phyloP scores from a whole-genome alignment of 2,797 vertebrate genomes.

The Enteromius fasciolatus region DNA sequence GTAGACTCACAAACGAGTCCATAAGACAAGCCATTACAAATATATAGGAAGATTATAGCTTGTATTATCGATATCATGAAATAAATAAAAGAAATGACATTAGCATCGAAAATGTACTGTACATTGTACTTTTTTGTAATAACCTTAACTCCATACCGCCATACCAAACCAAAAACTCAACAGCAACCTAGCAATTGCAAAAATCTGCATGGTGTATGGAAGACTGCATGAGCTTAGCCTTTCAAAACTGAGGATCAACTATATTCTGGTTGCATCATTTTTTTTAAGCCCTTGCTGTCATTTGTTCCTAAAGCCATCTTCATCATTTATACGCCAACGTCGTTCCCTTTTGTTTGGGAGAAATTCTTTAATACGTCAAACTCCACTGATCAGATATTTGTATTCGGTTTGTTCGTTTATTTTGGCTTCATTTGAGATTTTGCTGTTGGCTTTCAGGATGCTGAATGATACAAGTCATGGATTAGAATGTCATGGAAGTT shows the following conservation, averaged over 20 bases:
- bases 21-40: constrained; percentile 74
- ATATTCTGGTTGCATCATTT: constrained; percentile 73
- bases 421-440: constrained; percentile 23
- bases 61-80: constrained; percentile 67
- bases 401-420: not conserved
- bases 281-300: constrained; percentile 78
- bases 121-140: constrained; percentile 59
- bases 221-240: constrained; percentile 84
- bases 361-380: constrained; percentile 50
- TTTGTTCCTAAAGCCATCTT: constrained; percentile 68
- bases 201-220: constrained; percentile 80
- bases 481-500: constrained; percentile 1
- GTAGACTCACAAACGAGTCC: constrained; percentile 66
- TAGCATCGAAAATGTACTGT: constrained; percentile 62
- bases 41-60: constrained; percentile 62
- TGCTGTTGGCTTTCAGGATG: constrained; percentile 34
- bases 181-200: constrained; percentile 73
- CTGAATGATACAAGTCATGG: constrained; percentile 31
- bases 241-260: constrained; percentile 75
- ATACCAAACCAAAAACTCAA: constrained; percentile 69
- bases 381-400: constrained; percentile 26
- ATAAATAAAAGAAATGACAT: constrained; percentile 68
- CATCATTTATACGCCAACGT: constrained; percentile 63
- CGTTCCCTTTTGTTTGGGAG: constrained; percentile 40
- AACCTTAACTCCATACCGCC: constrained; percentile 60